Percentiles rank a stretch among this genome's conserved stretches.
These are phyloP conservation scores for Cebus imitator DNA, from an alignment of 2,113 vertebrate species.

Conservation along the genomic window DNA sequence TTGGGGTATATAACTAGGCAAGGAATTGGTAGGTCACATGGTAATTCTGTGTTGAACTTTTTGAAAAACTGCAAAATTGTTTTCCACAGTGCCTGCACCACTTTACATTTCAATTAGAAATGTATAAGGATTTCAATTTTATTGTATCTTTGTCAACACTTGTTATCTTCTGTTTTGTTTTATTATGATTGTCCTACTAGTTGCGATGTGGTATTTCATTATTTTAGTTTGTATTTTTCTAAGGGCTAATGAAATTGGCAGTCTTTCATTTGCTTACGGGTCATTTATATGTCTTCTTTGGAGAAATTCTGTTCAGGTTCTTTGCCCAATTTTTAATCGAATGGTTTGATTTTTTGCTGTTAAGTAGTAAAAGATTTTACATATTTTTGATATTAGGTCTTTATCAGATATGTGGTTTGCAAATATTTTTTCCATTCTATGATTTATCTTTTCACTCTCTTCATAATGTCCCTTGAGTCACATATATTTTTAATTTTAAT, in stretches of 20 bases:
- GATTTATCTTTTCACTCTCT: neutral
- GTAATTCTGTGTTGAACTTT: neutral
- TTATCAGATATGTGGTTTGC: neutral
- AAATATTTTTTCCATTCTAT: neutral
- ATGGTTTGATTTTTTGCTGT: neutral
- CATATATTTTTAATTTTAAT: neutral
- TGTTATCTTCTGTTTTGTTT: neutral
- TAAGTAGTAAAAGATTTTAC: neutral
- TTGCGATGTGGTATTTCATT: neutral
- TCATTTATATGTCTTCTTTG: neutral
- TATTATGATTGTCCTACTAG: neutral
- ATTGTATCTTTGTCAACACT: neutral
- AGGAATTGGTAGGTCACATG: neutral
- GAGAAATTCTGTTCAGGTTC: neutral
- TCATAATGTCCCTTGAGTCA: neutral
- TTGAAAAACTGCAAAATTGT: neutral
- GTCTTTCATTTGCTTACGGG: neutral
- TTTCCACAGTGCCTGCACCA: neutral
- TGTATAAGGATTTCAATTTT: neutral
- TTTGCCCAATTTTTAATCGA: neutral
- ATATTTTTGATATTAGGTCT: neutral
- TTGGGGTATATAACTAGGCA: neutral
- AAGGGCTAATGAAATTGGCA: neutral
- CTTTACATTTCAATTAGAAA: neutral
- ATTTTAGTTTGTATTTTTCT: neutral